phyloP scores from a whole-genome alignment of 2,113 vertebrate genomes.

The Athene noctua region DNA sequence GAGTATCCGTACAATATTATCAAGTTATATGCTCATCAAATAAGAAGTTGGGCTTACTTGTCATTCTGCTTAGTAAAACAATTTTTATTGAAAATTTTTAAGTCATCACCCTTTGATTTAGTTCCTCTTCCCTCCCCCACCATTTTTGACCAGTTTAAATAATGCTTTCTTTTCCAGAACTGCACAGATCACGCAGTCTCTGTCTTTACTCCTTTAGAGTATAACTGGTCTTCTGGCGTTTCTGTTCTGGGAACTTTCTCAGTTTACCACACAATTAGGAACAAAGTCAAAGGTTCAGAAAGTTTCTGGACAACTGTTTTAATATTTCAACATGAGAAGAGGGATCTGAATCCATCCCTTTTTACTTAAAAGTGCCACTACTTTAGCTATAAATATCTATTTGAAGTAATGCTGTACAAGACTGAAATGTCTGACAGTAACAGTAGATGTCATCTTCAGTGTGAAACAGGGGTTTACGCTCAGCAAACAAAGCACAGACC shows the following conservation, averaged over 20 bases:
- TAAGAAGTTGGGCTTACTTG: neutral
- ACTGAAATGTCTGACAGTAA: neutral
- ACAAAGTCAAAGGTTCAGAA: neutral
- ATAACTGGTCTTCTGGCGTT: neutral
- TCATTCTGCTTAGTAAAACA: neutral
- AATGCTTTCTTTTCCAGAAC: neutral
- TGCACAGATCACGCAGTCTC: neutral
- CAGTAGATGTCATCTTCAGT: neutral
- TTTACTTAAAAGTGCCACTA: neutral
- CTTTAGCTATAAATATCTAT: neutral
- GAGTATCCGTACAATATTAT: neutral
- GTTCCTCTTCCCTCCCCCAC: too few species aligned
- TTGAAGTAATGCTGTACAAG: neutral
- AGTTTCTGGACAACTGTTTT: neutral
- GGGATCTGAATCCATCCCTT: neutral
- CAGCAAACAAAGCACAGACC: neutral
- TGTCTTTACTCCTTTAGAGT: neutral
- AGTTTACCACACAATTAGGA: neutral
- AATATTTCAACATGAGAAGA: neutral
- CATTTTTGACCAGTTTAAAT: neutral
- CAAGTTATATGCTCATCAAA: neutral
- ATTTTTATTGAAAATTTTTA: neutral
- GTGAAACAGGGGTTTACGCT: neutral
- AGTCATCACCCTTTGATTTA: neutral
- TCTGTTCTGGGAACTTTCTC: neutral